Percentiles rank a stretch among this genome's conserved stretches.
These are phyloP conservation scores for human (Homo sapiens) DNA, from an alignment of 2,113 vertebrate species.

Conservation along the genomic window DNA sequence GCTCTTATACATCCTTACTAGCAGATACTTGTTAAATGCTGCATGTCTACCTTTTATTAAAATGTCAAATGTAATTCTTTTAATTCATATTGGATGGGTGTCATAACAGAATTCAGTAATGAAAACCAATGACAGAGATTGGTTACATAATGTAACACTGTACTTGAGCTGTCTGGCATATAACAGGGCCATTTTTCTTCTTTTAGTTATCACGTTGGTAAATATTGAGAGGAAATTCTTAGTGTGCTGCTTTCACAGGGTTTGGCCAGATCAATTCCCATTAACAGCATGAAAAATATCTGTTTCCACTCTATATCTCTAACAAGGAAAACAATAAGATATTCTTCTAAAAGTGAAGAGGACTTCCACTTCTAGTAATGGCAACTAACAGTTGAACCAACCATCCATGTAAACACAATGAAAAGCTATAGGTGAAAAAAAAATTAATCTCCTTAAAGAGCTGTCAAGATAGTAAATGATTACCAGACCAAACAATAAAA, in stretches of 20 bases:
- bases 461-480: conserved; percentile 39
- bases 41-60: conserved; percentile 62
- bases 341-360: conserved; percentile 41
- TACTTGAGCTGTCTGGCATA: conserved; percentile 26
- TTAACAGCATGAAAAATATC: conserved; percentile 52
- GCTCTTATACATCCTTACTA: background rate
- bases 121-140: conserved; percentile 49
- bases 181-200: conserved; percentile 54
- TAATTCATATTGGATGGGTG: conserved; percentile 54
- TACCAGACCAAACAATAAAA: conserved; percentile 23
- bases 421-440: conserved; percentile 26
- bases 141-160: background rate
- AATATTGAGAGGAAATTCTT: conserved; percentile 54
- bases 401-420: background rate
- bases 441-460: background rate
- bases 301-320: background rate
- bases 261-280: conserved; percentile 5
- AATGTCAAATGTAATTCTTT: conserved; percentile 62
- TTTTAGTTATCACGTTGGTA: conserved; percentile 39
- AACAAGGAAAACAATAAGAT: conserved; percentile 45
- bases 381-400: background rate
- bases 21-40: conserved; percentile 39
- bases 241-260: background rate
- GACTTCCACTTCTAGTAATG: background rate
- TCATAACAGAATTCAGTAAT: conserved; percentile 58